Evolutionary conservation across 2,797 vertebrate species (phyloP), one percentile per base, ranked within the genome.

Genomic region (Tiaroga cobitis): DNA sequence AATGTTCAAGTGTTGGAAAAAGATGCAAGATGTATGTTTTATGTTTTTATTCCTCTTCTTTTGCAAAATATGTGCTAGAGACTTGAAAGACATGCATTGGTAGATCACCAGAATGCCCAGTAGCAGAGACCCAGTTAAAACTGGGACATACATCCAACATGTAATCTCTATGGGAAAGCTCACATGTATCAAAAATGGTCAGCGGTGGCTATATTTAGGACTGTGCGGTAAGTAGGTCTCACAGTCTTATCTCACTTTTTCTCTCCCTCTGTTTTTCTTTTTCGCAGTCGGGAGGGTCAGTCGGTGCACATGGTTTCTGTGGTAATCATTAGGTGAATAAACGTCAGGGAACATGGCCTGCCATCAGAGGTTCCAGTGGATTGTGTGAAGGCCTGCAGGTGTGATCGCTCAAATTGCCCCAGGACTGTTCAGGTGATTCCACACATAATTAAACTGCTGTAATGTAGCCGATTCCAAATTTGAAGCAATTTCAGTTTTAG

Each of bases 111-210:
- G 76, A 73, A 80, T 78, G 65, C 83, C 83, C 87, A 82, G 41
- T 73, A 87, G 87, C 69, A 80, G 59, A 88, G 87, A 88, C 85
- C 87, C 70, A 87, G 59, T 90, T 90, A 77, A 88, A 90, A 86
- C 83, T 90, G 86, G 89, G 89, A 86, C 89, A 85, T 68, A 69
- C 67, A 70, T 80, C 51, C 65, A 83, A 81, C 78, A 80, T 86
- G 85, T 86, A 90, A 90, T 90, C 88, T 89, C 88, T 82, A 82
- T 87, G 88, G 88, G 88, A 89, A 90, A 83, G 81, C 80, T 59
- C 74, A 54, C 73, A 61, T 88, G 59, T 83, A 87, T 86, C 81
- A 87, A 76, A 82, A 82, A 82, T 87, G 88, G 88, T 89, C 90
- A 87, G 87, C 32, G 46, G 80, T 43, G 65, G 78, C 88, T 89